phyloP scores from a whole-genome alignment of 2,797 vertebrate species.

The Ptychadena robeensis region DNA sequence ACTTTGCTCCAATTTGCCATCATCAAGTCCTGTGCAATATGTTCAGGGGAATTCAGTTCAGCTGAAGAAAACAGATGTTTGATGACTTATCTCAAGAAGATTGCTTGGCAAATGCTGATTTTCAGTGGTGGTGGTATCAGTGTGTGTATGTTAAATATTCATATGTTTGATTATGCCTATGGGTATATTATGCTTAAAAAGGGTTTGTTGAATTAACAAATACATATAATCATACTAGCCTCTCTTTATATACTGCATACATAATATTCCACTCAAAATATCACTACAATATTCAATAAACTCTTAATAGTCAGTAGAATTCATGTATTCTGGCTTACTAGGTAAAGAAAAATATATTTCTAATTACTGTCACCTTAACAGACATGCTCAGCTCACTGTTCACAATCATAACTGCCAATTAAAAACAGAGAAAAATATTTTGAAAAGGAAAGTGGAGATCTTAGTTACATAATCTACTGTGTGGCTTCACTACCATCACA shows the following conservation, averaged over 20 bases:
- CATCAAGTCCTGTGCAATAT: background rate
- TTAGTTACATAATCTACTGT: too few species aligned
- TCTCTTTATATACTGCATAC: background rate
- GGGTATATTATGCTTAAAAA: background rate
- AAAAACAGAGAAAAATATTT: too few species aligned
- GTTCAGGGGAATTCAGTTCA: conserved; percentile 15
- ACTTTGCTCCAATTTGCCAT: conserved; percentile 17
- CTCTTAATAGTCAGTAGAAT: background rate
- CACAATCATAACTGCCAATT: too few species aligned
- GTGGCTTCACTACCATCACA: too few species aligned
- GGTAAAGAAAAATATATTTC: background rate
- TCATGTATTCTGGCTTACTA: background rate
- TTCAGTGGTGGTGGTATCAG: background rate
- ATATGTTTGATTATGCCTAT: conserved; percentile 25
- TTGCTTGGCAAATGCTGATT: conserved; percentile 25
- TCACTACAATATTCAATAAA: background rate
- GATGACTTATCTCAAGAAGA: conserved; percentile 1
- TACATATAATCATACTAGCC: background rate
- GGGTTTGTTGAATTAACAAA: background rate
- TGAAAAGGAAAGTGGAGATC: too few species aligned
- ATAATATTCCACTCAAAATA: background rate
- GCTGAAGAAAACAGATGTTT: conserved; percentile 22
- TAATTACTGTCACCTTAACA: too few species aligned
- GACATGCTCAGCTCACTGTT: too few species aligned
- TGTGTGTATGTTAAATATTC: conserved; percentile 23